Evolutionary conservation across 2,797 vertebrate genomes (phyloP), one percentile per base, ranked within the genome.

Genomic region (Sebastiscus albofasciatus): DNA sequence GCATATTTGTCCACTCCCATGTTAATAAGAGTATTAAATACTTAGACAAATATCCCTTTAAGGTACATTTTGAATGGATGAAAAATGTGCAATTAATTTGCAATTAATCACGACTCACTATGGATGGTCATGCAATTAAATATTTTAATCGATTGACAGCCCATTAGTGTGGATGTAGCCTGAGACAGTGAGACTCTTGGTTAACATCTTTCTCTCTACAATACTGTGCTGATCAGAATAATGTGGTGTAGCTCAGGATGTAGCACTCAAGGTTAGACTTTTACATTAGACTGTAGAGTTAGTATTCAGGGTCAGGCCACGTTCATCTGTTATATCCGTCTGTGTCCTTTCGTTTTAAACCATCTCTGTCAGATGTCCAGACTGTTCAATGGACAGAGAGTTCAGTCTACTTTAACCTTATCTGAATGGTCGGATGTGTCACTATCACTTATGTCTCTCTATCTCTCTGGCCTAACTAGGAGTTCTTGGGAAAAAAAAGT

Each of bases 391-490:
- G 26, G 39, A 61, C 26, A 60, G n/a, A 52, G 67, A 52, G 24
- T 34, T 69, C 58, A 72, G 31, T 65, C 56, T 73, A 52, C 59
- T 73, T 76, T 74, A 56, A 52, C 62, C 49, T 71, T 52, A 34
- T 80, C 70, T 74, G 52, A 83, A 36, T 42, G 52, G 64, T 76
- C 20, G 1, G 24, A 72, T 59, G 29, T 79, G 67, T 79, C 69
- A 78, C 8, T 18, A 46, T 71, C 80, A 27, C 34, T 76, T 46
- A 73, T 13, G 74, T 77, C 69, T 72, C 54, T 20, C 65, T 49
- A 3, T 59, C 22, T 68, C 42, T 46, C 13, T 36, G 55, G 66
- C n/a, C 49, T 11, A 4, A 16, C 60, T 10, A 4, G 14, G 31
- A 36, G 24, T 14, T 39, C 55, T 55, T 26, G 46, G 11, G 9